A percentile compares a stretch with the other conserved stretches of the same genome.
These are phyloP conservation scores for Trichopria drosophilae DNA, from an alignment of 2,888 invertebrate species.

Conservation along the genomic window DNA sequence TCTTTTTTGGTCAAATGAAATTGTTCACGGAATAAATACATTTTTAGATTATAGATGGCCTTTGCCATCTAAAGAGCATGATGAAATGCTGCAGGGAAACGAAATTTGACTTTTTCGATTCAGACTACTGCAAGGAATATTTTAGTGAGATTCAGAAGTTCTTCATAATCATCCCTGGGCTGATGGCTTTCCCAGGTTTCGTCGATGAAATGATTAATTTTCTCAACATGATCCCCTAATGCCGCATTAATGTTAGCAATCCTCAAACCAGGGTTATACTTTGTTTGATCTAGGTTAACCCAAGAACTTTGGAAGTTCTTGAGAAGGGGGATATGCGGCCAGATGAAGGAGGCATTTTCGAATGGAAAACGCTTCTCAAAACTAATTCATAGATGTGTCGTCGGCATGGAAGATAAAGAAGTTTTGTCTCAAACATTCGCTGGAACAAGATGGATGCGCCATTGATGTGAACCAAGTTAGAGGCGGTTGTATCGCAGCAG, in stretches of 20 bases:
- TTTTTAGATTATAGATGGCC: conserved; percentile 7
- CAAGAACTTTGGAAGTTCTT: conserved; percentile 12
- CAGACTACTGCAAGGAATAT: no score
- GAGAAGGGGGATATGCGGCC: background rate
- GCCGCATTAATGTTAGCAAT: background rate
- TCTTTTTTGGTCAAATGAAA: conserved; percentile 3
- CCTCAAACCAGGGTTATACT: conserved; percentile 6
- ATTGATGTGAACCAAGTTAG: conserved; percentile 7
- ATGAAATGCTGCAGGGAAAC: conserved; percentile 1
- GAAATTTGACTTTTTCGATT: conserved; percentile 13
- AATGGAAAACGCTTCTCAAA: conserved; percentile 8
- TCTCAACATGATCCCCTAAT: background rate
- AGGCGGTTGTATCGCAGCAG: conserved; percentile 8
- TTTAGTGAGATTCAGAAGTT: no score
- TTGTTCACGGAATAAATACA: conserved; percentile 2
- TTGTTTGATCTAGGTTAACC: conserved; percentile 8
- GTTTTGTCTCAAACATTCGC: background rate
- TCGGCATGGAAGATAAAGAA: conserved; percentile 17
- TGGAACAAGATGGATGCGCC: conserved; percentile 13
- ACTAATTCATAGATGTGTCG: no score
- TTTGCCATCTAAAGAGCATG: conserved; percentile 10
- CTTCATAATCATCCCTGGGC: conserved; percentile 13
- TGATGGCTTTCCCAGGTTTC: conserved; percentile 4
- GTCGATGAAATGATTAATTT: no score
- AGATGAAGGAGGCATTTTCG: conserved; percentile 4